Evolutionary conservation across 2,888 invertebrate genomes (phyloP).

Genomic region (Amphipyra berbera): DNA sequence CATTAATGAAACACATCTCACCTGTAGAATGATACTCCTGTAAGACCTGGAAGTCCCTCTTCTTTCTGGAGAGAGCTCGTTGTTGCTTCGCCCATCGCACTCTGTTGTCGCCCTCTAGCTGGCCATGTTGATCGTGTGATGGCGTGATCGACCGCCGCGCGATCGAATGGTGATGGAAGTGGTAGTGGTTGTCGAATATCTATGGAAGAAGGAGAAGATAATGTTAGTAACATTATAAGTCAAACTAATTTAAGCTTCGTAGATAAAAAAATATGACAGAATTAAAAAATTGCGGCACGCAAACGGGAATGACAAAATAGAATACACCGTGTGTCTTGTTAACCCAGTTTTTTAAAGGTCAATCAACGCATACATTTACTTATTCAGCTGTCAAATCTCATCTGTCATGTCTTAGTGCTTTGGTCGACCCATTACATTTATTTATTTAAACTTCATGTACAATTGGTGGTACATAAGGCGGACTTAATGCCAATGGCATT

Average conservation of each 20-base stretch:
- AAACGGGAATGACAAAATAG: too few species aligned
- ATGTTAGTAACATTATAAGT: constrained; percentile 8
- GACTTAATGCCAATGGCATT: too few species aligned
- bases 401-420: too few species aligned
- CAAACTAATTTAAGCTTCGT: neutral
- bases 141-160: constrained; percentile 93
- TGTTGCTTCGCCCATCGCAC: constrained; percentile 96
- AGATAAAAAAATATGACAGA: too few species aligned
- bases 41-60: constrained; percentile 93
- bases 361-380: too few species aligned
- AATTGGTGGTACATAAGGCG: too few species aligned
- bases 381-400: too few species aligned
- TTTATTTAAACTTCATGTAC: too few species aligned
- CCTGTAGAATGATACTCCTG: constrained; percentile 74
- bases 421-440: too few species aligned
- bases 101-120: constrained; percentile 93
- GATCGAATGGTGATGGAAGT: constrained; percentile 95
- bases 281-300: too few species aligned
- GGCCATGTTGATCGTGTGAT: constrained; percentile 92
- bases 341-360: too few species aligned
- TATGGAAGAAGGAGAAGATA: constrained; percentile 79
- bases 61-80: constrained; percentile 93
- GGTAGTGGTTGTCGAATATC: constrained; percentile 97
- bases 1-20: constrained; percentile 30
- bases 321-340: too few species aligned